phyloP scores from a whole-genome alignment of 2,888 invertebrate species.

The Phymatocera aterrima region DNA sequence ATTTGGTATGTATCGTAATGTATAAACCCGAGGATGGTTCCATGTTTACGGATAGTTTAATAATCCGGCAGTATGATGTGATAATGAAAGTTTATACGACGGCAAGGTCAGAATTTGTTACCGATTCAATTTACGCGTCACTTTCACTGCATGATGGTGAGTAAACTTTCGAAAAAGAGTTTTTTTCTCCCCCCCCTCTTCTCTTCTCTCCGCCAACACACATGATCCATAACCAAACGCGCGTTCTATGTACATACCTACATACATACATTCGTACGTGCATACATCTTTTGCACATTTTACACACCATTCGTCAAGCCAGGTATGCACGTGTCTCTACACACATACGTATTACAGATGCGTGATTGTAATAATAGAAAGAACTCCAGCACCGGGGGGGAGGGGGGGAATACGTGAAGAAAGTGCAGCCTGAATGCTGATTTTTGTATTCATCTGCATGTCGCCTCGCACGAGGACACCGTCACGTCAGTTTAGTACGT shows the following conservation, averaged over 20 bases:
- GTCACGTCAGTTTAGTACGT: constrained; percentile 15
- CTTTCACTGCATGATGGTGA: constrained; percentile 21
- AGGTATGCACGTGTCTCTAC: too few species aligned
- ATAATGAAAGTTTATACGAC: constrained; percentile 20
- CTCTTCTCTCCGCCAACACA: not conserved
- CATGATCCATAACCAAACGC: not conserved
- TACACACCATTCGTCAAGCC: not conserved
- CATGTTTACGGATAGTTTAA: too few species aligned
- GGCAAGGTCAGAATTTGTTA: constrained; percentile 21
- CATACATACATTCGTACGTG: not conserved
- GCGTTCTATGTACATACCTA: not conserved
- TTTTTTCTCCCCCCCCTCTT: not conserved
- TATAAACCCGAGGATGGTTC: not conserved
- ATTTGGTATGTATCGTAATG: not conserved
- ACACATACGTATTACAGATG: too few species aligned
- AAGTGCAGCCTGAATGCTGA: constrained; percentile 19
- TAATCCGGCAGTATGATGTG: not conserved
- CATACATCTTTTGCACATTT: not conserved
- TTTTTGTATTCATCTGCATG: not conserved
- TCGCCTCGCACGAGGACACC: constrained; percentile 2
- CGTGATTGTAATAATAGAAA: constrained; percentile 38
- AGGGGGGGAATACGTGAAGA: constrained; percentile 8
- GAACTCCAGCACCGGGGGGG: too few species aligned
- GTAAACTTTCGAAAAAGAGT: constrained; percentile 15
- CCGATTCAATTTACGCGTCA: constrained; percentile 18